These are phyloP conservation scores for Tonatia bakeri DNA, from an alignment of 2,113 vertebrate species.

Conservation along the genomic window DNA sequence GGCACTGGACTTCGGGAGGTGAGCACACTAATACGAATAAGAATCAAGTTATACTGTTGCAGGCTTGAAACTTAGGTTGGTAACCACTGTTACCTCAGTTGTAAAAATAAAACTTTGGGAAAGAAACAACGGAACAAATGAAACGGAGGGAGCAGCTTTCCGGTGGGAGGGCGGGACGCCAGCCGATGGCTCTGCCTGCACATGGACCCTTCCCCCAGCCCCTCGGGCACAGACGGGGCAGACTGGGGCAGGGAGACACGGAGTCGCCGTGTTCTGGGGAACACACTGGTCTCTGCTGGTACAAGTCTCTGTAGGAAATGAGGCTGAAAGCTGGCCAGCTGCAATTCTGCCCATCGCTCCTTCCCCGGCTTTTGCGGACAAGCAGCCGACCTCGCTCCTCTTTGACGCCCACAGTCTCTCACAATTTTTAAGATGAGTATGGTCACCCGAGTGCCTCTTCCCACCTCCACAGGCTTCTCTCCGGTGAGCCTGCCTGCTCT, in stretches of 20 bases:
- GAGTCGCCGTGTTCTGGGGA: neutral
- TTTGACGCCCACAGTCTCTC: neutral
- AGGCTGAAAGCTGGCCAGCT: neutral
- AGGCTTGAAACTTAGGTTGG: neutral
- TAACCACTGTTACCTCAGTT: neutral
- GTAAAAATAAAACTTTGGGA: neutral
- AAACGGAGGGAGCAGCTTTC: neutral
- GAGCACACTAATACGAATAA: neutral
- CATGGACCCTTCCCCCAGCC: neutral
- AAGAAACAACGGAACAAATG: neutral
- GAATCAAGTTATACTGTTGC: neutral
- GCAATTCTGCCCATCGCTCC: neutral
- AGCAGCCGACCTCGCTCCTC: neutral
- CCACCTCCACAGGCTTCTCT: neutral
- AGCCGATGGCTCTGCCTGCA: neutral
- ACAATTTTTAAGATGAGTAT: neutral
- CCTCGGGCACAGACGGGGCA: neutral
- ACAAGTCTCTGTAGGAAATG: neutral
- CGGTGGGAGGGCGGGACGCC: neutral
- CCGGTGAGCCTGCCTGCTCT: neutral
- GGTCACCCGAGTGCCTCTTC: neutral
- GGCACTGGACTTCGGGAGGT: neutral
- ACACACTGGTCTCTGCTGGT: neutral
- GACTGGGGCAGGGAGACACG: neutral
- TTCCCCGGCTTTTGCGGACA: neutral